Base-by-base conservation (phyloP, 2,888 invertebrate genomes). In the Volucella bombylans region DNA sequence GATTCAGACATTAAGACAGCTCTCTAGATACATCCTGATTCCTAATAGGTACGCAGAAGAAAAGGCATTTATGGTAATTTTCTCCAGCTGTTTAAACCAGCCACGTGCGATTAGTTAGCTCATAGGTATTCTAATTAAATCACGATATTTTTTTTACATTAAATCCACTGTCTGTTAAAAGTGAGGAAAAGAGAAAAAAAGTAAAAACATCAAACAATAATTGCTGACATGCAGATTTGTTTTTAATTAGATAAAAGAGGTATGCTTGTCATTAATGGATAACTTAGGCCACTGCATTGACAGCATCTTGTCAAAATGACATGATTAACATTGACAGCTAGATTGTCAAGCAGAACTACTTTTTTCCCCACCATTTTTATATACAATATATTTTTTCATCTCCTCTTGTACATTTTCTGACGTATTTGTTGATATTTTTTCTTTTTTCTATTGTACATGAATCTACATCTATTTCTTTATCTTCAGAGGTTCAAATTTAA, bases 321-420 rank as follows among this genome's bases (percentile, higher is more conserved):
- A 85, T 86, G 73, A 86, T 85, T 73, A 87, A 74, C 80, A 86
- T 77, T 86, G 87, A 87, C 86, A 87, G 83, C 71, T 85, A 72
- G 68, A 77, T 85, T 77, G 81, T 72, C 76, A 76, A 49, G 73
- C 67, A 50, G 62, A 77, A 71, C 62, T 55, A 52, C 74, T 81
- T 72, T 77, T 77, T 78, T 74, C 39, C n/a, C 15, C 65, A 76
- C 52, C 52, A 15, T 9, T 31, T 79, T 77, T 12, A 43, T 64
- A 55, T 61, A 15, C 50, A 10, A 31, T 68, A 47, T 23, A 31
- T 55, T 50, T 57, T 31, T 52, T 8, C 47, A 10, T 23, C 8
- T 31, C 49, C 15, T 39, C 41, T n/a, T 12, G 39, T 47, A n/a
- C 23, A 11, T 15, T 49, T n/a, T n/a, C n/a, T n/a, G n/a, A n/a